Evolutionary conservation across 1,140 invertebrate species (phyloP).

Genomic region (Orchesella cincta): DNA sequence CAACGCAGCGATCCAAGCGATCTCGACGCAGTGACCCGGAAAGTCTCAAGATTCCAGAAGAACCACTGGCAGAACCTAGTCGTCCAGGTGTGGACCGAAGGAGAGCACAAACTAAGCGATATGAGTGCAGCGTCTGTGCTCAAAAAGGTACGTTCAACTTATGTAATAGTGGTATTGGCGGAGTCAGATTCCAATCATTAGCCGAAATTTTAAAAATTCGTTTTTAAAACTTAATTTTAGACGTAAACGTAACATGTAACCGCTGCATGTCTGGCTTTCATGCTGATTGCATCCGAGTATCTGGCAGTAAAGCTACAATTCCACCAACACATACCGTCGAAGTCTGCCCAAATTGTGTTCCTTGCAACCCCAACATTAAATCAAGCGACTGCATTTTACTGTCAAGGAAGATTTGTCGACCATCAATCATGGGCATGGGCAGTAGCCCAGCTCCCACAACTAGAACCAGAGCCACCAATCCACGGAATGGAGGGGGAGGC

Average conservation of each 20-base stretch:
- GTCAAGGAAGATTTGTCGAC: neutral
- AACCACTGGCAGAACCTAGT: neutral
- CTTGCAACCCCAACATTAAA: neutral
- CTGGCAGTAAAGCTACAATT: constrained; percentile 19
- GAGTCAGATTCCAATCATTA: no score
- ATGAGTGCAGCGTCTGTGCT: constrained; percentile 26
- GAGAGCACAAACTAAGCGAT: neutral
- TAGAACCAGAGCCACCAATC: no score
- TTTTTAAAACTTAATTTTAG: constrained; percentile 24
- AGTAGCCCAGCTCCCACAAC: neutral
- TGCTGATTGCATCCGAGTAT: constrained; percentile 29
- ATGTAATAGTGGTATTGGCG: no score
- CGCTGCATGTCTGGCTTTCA: constrained; percentile 21
- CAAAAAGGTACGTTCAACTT: constrained; percentile 23
- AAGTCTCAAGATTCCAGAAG: neutral
- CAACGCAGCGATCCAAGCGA: neutral
- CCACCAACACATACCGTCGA: neutral
- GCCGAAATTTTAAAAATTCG: no score
- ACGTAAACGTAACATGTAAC: constrained; percentile 14
- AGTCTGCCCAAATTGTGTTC: constrained; percentile 17
- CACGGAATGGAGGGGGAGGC: no score
- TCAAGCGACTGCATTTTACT: constrained; percentile 16
- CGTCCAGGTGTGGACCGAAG: neutral
- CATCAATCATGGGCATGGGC: neutral
- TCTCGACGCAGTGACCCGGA: neutral